Conservation (phyloP, 2,888 invertebrate species). For the Eumacrocentrus americanus region DNA sequence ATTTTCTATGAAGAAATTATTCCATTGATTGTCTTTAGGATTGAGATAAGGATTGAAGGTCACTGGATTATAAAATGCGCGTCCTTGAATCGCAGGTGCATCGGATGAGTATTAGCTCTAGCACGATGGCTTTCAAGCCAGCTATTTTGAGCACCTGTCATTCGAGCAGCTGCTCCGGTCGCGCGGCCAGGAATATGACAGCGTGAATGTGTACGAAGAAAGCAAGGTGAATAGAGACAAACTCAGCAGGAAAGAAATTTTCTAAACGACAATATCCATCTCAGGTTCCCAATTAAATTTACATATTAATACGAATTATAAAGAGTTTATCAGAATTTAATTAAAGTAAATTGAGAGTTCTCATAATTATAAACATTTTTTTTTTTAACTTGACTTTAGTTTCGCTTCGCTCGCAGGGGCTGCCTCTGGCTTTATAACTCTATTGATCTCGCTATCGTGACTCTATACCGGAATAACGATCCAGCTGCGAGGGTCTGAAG, state of each 20-base stretch:
- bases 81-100: not conserved
- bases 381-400: not conserved
- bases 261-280: too few relatives aligned
- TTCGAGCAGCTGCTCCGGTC: not conserved
- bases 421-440: not conserved
- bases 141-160: conserved; percentile 5
- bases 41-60: not conserved
- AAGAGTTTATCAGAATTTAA: not conserved
- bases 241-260: not conserved
- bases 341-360: not conserved
- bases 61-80: not conserved
- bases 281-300: too few relatives aligned
- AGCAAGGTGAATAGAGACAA: not conserved
- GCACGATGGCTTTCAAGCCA: not conserved
- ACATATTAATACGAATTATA: too few relatives aligned
- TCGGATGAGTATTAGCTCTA: not conserved
- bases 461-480: conserved; percentile 19
- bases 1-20: too few relatives aligned
- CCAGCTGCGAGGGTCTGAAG: not conserved
- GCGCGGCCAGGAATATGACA: not conserved
- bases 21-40: too few relatives aligned
- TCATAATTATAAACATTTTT: not conserved
- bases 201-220: not conserved
- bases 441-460: conserved; percentile 15
- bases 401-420: not conserved